phyloP scores from a whole-genome alignment of 2,888 invertebrate genomes.

The Scaptomyza flava region DNA sequence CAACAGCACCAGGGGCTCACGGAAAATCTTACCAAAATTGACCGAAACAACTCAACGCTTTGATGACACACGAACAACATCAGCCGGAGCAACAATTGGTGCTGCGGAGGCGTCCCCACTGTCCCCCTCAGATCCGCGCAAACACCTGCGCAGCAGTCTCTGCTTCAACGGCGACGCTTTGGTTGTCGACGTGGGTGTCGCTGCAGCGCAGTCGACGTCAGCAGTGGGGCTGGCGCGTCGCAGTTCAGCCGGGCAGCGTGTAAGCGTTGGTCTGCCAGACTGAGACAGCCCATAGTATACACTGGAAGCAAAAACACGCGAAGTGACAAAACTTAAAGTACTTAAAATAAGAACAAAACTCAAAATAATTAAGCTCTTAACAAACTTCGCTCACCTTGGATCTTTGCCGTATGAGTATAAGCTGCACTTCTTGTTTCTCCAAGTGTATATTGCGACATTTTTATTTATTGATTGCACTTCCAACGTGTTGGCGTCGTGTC shows the following conservation, averaged over 20 bases:
- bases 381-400: too few relatives aligned
- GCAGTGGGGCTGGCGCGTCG: slow-evolving; percentile 64
- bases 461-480: slow-evolving; percentile 54
- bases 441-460: slow-evolving; percentile 23
- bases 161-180: slow-evolving; percentile 82
- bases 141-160: slow-evolving; percentile 83
- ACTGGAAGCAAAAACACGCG: not conserved
- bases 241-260: slow-evolving; percentile 79
- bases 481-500: slow-evolving; percentile 36
- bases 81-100: slow-evolving; percentile 23
- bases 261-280: slow-evolving; percentile 83
- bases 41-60: slow-evolving; percentile 50
- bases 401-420: too few relatives aligned
- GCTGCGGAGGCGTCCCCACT: slow-evolving; percentile 44
- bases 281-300: slow-evolving; percentile 45
- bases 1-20: slow-evolving; percentile 39
- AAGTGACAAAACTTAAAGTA: too few relatives aligned
- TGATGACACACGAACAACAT: slow-evolving; percentile 52
- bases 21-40: slow-evolving; percentile 75
- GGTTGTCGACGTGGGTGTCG: slow-evolving; percentile 73
- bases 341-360: too few relatives aligned
- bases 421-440: not conserved
- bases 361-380: too few relatives aligned
- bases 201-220: slow-evolving; percentile 52
- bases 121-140: slow-evolving; percentile 64